These are phyloP conservation scores for Cossypha niveicapilla DNA, from an alignment of 2,797 vertebrate genomes.

Conservation along the genomic window DNA sequence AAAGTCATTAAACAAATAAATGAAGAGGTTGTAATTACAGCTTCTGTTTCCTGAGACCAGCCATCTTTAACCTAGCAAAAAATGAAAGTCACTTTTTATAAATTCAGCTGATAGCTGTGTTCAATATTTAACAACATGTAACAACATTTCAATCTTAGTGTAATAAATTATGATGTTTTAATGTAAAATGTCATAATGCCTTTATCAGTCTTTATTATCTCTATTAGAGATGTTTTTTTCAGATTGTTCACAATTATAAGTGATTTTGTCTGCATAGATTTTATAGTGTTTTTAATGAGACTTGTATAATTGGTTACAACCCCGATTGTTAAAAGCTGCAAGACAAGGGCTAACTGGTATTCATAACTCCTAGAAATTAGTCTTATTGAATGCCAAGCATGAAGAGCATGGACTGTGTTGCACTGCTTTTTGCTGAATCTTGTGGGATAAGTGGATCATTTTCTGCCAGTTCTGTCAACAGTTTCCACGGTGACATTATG, in stretches of 20 bases:
- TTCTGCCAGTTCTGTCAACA: slow-evolving; percentile 16
- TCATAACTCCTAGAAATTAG: background rate
- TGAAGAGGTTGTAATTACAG: background rate
- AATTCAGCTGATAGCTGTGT: background rate
- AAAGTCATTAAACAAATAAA: background rate
- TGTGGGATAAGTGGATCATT: background rate
- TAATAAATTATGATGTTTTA: background rate
- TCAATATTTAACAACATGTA: background rate
- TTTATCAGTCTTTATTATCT: background rate
- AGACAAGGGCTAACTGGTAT: background rate
- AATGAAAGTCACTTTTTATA: background rate
- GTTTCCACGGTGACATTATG: background rate
- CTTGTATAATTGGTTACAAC: background rate
- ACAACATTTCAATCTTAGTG: background rate
- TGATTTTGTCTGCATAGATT: background rate
- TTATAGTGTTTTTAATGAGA: background rate
- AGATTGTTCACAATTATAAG: background rate
- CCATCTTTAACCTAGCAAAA: background rate
- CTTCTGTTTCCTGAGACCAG: background rate
- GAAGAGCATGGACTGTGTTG: background rate
- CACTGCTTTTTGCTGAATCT: background rate
- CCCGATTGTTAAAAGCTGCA: background rate
- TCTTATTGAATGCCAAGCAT: background rate
- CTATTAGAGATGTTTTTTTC: background rate
- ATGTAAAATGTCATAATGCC: background rate